These are phyloP conservation scores for Meteorus cinctellus DNA, from an alignment of 2,888 invertebrate genomes.

Conservation along the genomic window DNA sequence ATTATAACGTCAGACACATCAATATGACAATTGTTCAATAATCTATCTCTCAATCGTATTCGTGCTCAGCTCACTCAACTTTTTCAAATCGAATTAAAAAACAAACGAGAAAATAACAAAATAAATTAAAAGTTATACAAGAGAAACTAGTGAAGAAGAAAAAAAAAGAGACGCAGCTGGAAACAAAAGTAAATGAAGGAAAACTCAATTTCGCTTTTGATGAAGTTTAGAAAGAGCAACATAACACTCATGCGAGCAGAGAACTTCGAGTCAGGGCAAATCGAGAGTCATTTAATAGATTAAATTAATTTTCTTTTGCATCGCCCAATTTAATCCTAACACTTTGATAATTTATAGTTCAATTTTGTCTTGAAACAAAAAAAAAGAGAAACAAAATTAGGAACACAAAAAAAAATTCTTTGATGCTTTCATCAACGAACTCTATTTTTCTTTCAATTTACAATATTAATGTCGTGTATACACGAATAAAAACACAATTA, in stretches of 20 bases:
- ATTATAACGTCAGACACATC: no score
- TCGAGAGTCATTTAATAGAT: neutral
- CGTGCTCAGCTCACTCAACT: no score
- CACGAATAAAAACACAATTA: neutral
- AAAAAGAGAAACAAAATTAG: neutral
- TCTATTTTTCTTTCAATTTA: neutral
- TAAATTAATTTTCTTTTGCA: neutral
- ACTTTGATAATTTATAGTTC: neutral
- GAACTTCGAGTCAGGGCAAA: neutral
- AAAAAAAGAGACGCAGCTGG: neutral
- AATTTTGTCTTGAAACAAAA: neutral
- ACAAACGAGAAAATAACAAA: neutral
- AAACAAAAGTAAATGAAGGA: neutral
- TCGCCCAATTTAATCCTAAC: neutral
- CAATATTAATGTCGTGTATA: neutral
- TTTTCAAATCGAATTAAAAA: neutral
- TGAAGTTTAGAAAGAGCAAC: slow-evolving; percentile 1
- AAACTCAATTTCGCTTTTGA: slow-evolving; percentile 7
- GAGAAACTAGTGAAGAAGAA: neutral
- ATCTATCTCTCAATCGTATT: no score
- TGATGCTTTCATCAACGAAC: neutral
- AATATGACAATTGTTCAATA: no score
- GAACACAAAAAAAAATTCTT: neutral
- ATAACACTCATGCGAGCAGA: neutral
- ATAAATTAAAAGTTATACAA: no score